Evolutionary conservation across 2,113 vertebrate genomes (phyloP).

Genomic region (Python bivittatus): DNA sequence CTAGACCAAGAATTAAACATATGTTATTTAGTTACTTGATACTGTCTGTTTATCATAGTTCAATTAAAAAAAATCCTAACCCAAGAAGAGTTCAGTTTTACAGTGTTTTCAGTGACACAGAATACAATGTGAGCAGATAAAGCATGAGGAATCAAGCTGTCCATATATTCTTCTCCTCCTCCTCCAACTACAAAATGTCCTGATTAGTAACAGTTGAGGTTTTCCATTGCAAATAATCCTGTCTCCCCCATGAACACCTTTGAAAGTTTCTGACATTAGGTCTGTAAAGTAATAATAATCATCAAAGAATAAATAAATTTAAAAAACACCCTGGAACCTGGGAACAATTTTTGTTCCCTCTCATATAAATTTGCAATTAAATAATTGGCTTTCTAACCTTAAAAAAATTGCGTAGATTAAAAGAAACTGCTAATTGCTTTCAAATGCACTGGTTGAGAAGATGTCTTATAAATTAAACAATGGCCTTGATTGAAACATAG

Average conservation of each 20-base stretch:
- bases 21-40: neutral
- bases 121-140: neutral
- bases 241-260: neutral
- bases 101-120: neutral
- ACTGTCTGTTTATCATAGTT: neutral
- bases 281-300: neutral
- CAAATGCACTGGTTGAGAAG: neutral
- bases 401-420: neutral
- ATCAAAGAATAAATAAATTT: neutral
- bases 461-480: conserved; percentile 25
- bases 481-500: conserved; percentile 32
- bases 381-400: conserved; percentile 8
- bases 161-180: conserved; percentile 4
- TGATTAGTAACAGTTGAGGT: neutral
- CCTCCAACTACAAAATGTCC: neutral
- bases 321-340: conserved; percentile 20
- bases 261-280: neutral
- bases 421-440: conserved; percentile 54
- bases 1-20: neutral
- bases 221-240: neutral
- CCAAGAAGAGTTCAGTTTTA: neutral
- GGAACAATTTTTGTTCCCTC: conserved; percentile 10
- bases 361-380: conserved; percentile 17
- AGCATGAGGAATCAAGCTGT: neutral
- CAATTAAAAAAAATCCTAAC: neutral